These are phyloP conservation scores for Yponomeuta plumbellus DNA, from an alignment of 2,888 invertebrate species.

Conservation along the genomic window DNA sequence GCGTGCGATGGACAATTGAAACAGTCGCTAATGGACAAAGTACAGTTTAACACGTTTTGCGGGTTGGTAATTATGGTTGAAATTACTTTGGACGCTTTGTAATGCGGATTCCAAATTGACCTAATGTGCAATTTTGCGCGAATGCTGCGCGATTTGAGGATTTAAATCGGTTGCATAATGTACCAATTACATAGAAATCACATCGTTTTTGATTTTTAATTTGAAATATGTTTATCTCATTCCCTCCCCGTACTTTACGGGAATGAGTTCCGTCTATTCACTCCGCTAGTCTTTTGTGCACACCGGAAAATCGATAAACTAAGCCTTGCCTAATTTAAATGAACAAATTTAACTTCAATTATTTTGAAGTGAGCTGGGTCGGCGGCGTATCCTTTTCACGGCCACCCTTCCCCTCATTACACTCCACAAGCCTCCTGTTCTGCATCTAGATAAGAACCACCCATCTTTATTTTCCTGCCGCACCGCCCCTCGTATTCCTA, in stretches of 20 bases:
- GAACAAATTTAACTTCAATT: slow-evolving; percentile 75
- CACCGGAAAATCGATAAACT: slow-evolving; percentile 14
- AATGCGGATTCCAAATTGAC: slow-evolving; percentile 42
- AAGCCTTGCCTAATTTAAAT: slow-evolving; percentile 56
- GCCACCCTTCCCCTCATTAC: slow-evolving; percentile 68
- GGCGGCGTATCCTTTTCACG: slow-evolving; percentile 65
- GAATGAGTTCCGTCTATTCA: slow-evolving; percentile 12
- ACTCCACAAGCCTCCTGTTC: slow-evolving; percentile 66
- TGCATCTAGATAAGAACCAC: slow-evolving; percentile 69
- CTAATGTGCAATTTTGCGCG: slow-evolving; percentile 26
- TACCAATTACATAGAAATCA: neutral
- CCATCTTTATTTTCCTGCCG: slow-evolving; percentile 62
- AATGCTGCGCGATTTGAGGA: neutral
- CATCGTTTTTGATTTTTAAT: neutral
- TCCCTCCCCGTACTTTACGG: neutral
- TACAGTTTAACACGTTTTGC: slow-evolving; percentile 56
- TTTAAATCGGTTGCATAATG: neutral
- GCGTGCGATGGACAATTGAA: slow-evolving; percentile 55
- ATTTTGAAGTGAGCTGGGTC: slow-evolving; percentile 67
- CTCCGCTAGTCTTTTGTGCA: slow-evolving; percentile 4
- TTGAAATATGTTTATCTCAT: neutral
- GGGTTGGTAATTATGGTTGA: slow-evolving; percentile 59
- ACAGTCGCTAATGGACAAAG: slow-evolving; percentile 45
- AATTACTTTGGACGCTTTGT: slow-evolving; percentile 42
- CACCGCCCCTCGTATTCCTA: slow-evolving; percentile 46